A percentile compares a stretch with the other conserved stretches of the same genome.
Conservation (phyloP, 2,888 invertebrate genomes). For the Deilephila elpenor region DNA sequence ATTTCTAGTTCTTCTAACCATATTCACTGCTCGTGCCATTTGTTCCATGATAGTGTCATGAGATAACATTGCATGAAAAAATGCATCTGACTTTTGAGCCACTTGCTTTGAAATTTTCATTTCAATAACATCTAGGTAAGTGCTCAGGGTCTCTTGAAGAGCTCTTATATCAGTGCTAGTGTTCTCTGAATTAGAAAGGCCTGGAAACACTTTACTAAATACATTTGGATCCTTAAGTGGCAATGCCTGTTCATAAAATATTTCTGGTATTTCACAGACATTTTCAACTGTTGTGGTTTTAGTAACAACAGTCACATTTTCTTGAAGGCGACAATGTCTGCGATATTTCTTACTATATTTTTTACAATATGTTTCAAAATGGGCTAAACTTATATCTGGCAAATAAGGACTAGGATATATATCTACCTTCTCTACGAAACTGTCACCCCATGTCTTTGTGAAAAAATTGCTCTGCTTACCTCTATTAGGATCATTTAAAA, state of each 20-base stretch:
- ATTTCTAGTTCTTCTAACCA: constrained; percentile 89
- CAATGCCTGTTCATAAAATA: constrained; percentile 92
- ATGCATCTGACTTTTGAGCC: constrained; percentile 97
- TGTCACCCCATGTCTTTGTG: constrained; percentile 98
- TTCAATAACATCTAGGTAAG: constrained; percentile 97
- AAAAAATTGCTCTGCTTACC: constrained; percentile 97
- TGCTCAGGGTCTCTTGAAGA: constrained; percentile 95
- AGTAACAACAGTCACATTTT: constrained; percentile 68
- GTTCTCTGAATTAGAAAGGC: constrained; percentile 82
- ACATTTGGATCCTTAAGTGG: constrained; percentile 91
- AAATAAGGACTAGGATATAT: constrained; percentile 92
- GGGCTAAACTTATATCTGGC: constrained; percentile 91
- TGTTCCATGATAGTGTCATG: constrained; percentile 99
- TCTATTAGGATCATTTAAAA: constrained; percentile 96
- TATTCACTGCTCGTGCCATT: constrained; percentile 92
- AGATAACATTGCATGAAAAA: constrained; percentile 99
- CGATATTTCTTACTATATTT: constrained; percentile 89
- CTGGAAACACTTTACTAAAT: constrained; percentile 94
- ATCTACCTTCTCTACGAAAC: constrained; percentile 93
- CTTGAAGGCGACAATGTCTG: constrained; percentile 85
- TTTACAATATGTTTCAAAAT: constrained; percentile 94
- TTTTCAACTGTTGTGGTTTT: constrained; percentile 77
- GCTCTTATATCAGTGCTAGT: constrained; percentile 87
- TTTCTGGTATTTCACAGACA: constrained; percentile 90
- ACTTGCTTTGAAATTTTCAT: constrained; percentile 96